Conservation (phyloP, 2,113 vertebrate genomes). For the Rhineura floridana region DNA sequence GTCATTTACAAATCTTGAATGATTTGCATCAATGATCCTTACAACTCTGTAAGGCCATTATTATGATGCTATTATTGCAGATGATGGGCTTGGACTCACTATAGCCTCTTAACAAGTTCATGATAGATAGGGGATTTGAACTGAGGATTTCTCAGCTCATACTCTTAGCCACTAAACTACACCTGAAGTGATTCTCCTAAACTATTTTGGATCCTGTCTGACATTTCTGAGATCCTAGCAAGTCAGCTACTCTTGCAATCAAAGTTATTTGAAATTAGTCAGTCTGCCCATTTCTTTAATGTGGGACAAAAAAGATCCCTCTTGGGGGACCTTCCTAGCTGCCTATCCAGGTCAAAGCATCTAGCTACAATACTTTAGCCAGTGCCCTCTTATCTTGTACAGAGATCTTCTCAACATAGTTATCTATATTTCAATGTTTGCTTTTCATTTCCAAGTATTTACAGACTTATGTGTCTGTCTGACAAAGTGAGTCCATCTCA, state of each 20-base stretch:
- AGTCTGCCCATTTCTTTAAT: not conserved
- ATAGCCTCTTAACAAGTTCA: not conserved
- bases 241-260: not conserved
- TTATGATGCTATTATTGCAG: not conserved
- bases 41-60: not conserved
- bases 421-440: not conserved
- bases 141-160: not conserved
- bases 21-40: not conserved
- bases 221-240: not conserved
- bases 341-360: not conserved
- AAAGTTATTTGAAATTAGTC: not conserved
- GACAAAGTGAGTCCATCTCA: not conserved
- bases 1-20: not conserved
- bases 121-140: not conserved
- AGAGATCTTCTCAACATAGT: not conserved
- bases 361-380: not conserved
- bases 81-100: not conserved
- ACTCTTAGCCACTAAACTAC: not conserved
- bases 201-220: not conserved
- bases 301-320: not conserved
- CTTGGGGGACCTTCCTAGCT: too few relatives aligned
- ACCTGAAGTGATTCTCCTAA: too few relatives aligned
- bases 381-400: not conserved
- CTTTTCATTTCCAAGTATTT: not conserved
- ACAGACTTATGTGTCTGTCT: not conserved